phyloP scores from a whole-genome alignment of 2,888 invertebrate species.

The Liopterus haemorrhoidalis region DNA sequence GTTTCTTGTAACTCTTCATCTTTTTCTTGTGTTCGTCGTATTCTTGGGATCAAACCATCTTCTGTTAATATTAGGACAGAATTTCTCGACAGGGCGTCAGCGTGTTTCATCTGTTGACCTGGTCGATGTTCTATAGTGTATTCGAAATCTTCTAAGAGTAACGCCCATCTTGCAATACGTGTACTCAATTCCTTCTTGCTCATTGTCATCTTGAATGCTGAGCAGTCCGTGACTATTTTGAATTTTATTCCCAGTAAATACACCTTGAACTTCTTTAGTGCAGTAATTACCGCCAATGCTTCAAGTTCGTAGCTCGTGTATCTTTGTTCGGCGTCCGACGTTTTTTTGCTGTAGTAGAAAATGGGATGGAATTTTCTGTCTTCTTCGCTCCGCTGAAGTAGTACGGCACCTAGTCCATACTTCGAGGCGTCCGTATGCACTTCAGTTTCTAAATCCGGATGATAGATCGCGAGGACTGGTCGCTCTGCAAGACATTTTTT shows the following conservation, averaged over 20 bases:
- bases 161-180: constrained; percentile 28
- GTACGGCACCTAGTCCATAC: not conserved
- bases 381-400: constrained; percentile 4
- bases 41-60: no score
- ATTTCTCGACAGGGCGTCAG: no score
- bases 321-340: no score
- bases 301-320: no score
- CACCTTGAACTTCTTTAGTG: constrained; percentile 23
- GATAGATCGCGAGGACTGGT: not conserved
- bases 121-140: constrained; percentile 28
- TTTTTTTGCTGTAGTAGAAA: constrained; percentile 18
- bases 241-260: no score
- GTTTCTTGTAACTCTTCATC: no score
- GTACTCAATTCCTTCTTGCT: constrained; percentile 25
- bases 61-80: no score
- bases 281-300: constrained; percentile 25
- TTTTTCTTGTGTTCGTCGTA: no score
- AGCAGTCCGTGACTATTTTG: no score
- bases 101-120: constrained; percentile 29
- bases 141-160: constrained; percentile 27
- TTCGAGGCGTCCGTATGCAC: constrained; percentile 1
- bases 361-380: constrained; percentile 12
- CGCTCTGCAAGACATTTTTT: not conserved
- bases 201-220: constrained; percentile 25
- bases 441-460: not conserved